Percentiles rank a stretch among this genome's conserved stretches.
Evolutionary conservation across 2,888 invertebrate genomes (phyloP).

Genomic region (Drosophila merina): DNA sequence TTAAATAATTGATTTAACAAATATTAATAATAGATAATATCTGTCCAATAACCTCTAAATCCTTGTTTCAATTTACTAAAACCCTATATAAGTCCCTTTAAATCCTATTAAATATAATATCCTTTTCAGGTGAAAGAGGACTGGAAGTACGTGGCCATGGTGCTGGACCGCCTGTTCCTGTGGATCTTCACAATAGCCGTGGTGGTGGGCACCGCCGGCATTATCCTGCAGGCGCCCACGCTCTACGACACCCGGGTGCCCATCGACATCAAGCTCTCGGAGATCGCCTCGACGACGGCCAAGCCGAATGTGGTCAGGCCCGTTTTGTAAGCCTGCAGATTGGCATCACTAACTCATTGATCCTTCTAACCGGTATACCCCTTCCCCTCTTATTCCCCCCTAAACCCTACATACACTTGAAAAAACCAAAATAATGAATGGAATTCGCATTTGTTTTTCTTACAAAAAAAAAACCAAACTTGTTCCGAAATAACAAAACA

Average conservation of each 20-base stretch:
- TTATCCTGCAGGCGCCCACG: conserved; percentile 97
- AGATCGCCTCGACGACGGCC: conserved; percentile 94
- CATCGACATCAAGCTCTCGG: conserved; percentile 93
- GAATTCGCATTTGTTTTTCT: conserved; percentile 66
- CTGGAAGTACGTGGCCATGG: conserved; percentile 99
- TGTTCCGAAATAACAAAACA: conserved; percentile 38
- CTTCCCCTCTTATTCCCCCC: neutral
- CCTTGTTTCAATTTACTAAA: too few relatives aligned
- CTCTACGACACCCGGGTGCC: conserved; percentile 95
- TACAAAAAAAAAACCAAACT: conserved; percentile 44
- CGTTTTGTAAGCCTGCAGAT: conserved; percentile 81
- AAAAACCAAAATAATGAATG: conserved; percentile 37
- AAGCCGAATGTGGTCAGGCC: conserved; percentile 88
- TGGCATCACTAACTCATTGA: neutral
- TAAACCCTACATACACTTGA: neutral
- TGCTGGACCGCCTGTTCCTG: conserved; percentile 97
- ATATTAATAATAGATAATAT: too few relatives aligned
- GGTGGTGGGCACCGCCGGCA: conserved; percentile 96
- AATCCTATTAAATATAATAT: neutral
- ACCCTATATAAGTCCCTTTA: too few relatives aligned
- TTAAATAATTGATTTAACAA: too few relatives aligned
- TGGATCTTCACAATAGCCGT: conserved; percentile 99
- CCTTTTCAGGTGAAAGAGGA: conserved; percentile 93
- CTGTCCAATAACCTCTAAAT: too few relatives aligned
- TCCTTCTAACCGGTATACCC: conserved; percentile 1